These are phyloP conservation scores for Heliconius nattereri DNA, from an alignment of 1,140 invertebrate species.

Conservation along the genomic window DNA sequence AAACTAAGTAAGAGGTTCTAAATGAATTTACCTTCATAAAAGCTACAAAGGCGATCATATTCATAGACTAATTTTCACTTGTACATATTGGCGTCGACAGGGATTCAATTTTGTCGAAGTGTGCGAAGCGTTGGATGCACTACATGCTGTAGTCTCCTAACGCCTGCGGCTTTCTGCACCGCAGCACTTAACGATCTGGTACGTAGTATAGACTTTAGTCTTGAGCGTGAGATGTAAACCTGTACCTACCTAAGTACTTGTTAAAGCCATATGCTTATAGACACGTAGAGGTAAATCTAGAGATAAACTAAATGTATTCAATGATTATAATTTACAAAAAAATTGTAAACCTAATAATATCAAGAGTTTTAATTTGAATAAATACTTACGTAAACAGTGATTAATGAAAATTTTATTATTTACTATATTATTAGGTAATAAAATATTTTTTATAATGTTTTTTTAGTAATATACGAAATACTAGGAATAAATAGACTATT, in stretches of 20 bases:
- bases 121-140: constrained; percentile 51
- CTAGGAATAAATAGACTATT: not conserved
- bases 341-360: too few species aligned
- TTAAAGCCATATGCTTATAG: not conserved
- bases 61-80: constrained; percentile 13
- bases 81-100: constrained; percentile 34
- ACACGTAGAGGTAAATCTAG: too few species aligned
- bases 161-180: constrained; percentile 62
- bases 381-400: too few species aligned
- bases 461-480: too few species aligned
- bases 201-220: constrained; percentile 21
- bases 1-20: not conserved
- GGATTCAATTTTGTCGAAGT: constrained; percentile 63
- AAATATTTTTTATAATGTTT: too few species aligned
- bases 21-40: not conserved
- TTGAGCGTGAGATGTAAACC: constrained; percentile 15
- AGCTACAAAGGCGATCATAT: constrained; percentile 21
- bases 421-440: too few species aligned
- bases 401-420: too few species aligned
- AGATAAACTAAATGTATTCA: too few species aligned
- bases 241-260: not conserved
- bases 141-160: constrained; percentile 49
- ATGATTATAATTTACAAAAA: too few species aligned
- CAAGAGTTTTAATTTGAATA: too few species aligned
- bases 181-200: constrained; percentile 53